A percentile compares a stretch with the other conserved stretches of the same genome.
phyloP scores from a whole-genome alignment of 2,888 invertebrate genomes.

The Andricus curvator region DNA sequence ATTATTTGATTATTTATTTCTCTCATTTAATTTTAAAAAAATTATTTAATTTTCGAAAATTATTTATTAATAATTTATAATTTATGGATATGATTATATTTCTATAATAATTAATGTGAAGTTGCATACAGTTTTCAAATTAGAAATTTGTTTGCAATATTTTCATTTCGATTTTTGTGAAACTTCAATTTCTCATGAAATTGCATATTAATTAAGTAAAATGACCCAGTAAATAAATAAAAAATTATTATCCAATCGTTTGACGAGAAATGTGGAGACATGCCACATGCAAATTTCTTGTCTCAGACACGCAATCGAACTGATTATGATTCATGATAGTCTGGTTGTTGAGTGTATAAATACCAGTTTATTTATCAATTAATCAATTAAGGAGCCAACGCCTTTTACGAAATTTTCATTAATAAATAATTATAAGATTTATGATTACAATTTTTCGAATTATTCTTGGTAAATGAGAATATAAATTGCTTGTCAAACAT shows the following conservation, averaged over 20 bases:
- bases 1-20: too few relatives aligned
- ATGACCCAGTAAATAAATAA: background rate
- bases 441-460: too few relatives aligned
- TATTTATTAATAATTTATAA: too few relatives aligned
- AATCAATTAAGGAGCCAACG: background rate
- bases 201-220: background rate
- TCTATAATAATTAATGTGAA: background rate
- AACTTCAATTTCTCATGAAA: background rate
- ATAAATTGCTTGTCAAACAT: too few relatives aligned
- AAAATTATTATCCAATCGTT: background rate
- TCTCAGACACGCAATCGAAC: background rate
- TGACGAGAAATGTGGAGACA: background rate
- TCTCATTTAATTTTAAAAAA: too few relatives aligned
- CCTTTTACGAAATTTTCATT: background rate
- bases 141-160: background rate
- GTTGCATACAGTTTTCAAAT: background rate
- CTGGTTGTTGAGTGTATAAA: accelerated
- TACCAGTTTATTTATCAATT: background rate
- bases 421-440: too few relatives aligned
- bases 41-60: too few relatives aligned
- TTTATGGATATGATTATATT: background rate
- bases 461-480: too few relatives aligned
- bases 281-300: background rate
- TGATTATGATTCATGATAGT: background rate
- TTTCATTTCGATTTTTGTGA: background rate